phyloP scores from a whole-genome alignment of 2,888 invertebrate genomes.

The Drosophila histrio region DNA sequence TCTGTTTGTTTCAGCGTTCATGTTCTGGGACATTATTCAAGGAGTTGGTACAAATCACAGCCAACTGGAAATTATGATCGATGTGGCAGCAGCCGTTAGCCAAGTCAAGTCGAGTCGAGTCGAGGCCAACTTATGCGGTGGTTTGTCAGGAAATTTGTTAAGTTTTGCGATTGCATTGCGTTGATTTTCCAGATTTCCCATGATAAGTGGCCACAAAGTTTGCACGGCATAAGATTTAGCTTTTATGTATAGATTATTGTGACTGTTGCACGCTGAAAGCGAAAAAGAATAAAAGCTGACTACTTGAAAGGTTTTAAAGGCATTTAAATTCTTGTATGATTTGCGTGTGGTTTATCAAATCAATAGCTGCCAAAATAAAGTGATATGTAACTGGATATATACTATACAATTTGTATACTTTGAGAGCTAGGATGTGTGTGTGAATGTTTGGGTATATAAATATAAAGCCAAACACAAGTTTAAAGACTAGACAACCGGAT shows the following conservation, averaged over 20 bases:
- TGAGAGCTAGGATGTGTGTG: no score
- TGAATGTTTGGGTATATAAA: no score
- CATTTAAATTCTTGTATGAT: no score
- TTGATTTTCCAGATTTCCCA: conserved; percentile 24
- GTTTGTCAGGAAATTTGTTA: conserved; percentile 76
- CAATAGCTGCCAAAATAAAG: no score
- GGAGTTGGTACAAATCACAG: conserved; percentile 75
- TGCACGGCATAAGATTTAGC: neutral
- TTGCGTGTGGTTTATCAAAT: no score
- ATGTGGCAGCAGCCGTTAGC: conserved; percentile 57
- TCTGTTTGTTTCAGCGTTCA: conserved; percentile 8
- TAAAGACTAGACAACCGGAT: no score
- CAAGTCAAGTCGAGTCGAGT: neutral
- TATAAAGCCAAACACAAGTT: no score
- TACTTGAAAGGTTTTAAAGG: neutral
- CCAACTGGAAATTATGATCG: conserved; percentile 75
- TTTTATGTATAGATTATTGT: neutral
- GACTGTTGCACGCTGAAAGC: neutral
- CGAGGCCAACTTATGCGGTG: conserved; percentile 50
- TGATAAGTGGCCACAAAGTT: conserved; percentile 41
- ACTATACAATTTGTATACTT: no score
- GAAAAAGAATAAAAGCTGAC: neutral
- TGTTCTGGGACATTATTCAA: conserved; percentile 52
- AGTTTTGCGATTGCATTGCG: conserved; percentile 65
- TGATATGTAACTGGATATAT: no score